Evolutionary conservation across 2,113 vertebrate genomes (phyloP).

Genomic region (human): GRCh38 chr5:19364501-19365000

Average conservation of each 20-base stretch:
- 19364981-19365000: background rate
- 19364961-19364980: background rate
- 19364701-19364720: background rate
- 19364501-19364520: background rate
- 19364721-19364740: background rate
- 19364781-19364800: background rate
- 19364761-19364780: background rate
- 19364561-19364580: background rate
- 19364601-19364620: background rate
- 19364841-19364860: background rate
- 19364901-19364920: background rate
- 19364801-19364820: background rate
- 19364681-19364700: background rate
- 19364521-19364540: background rate
- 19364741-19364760: background rate
- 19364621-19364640: background rate
- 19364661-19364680: background rate
- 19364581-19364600: background rate
- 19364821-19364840: background rate
- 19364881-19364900: background rate
- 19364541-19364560: background rate
- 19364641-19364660: background rate
- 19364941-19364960: background rate
- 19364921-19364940: background rate
- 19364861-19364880: background rate